phyloP scores from a whole-genome alignment of 2,113 vertebrate species.

The Mobula hypostoma region DNA sequence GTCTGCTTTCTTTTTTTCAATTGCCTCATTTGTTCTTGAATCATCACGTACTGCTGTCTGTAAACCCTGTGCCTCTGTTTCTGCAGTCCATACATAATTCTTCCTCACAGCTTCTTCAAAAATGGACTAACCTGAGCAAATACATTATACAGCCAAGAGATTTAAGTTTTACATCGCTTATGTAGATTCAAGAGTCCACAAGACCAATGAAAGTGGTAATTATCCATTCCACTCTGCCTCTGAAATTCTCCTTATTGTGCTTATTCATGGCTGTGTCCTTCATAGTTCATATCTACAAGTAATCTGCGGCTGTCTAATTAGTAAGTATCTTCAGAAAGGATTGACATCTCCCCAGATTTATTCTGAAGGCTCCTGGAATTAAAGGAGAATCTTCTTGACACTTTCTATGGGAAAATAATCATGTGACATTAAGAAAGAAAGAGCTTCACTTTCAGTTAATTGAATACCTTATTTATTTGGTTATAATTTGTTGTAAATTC shows the following conservation, averaged over 20 bases:
- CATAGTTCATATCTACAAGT: not conserved
- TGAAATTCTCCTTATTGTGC: not conserved
- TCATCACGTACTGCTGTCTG: not conserved
- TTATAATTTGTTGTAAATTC: not conserved
- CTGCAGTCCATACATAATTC: not conserved
- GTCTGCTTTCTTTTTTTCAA: not conserved
- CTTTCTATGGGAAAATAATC: not conserved
- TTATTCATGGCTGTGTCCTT: not conserved
- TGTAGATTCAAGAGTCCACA: not conserved
- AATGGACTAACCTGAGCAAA: not conserved
- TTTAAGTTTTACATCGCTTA: not conserved
- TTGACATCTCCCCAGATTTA: not conserved
- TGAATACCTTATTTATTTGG: not conserved
- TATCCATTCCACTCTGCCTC: not conserved
- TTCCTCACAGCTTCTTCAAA: not conserved
- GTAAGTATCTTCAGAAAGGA: not conserved
- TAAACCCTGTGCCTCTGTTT: not conserved
- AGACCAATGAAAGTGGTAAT: not conserved
- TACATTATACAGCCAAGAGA: not conserved
- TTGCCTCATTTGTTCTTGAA: not conserved
- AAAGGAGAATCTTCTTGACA: not conserved
- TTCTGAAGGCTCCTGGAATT: not conserved
- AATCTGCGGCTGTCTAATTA: not conserved
- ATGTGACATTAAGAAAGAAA: not conserved
- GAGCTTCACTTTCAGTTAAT: not conserved